Conservation (phyloP, 2,113 vertebrate species). For the Halichoeres trimaculatus region DNA sequence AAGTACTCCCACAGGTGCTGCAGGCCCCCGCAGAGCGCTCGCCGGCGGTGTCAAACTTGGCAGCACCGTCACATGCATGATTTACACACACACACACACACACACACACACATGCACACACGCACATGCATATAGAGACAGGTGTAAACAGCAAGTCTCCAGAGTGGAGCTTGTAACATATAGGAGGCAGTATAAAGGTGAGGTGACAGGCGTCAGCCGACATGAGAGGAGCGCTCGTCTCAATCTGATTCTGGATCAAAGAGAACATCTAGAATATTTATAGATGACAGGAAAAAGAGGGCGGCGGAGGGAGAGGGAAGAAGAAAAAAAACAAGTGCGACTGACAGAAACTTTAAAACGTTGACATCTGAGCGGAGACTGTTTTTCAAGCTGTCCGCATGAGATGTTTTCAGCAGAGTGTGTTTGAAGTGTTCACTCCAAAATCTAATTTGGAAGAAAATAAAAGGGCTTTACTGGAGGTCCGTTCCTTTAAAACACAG, state of each 20-base stretch:
- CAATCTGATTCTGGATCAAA: constrained; percentile 66
- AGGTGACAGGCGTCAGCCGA: constrained; percentile 63
- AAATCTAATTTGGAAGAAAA: constrained; percentile 21
- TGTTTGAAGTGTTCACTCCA: constrained; percentile 35
- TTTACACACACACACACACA: constrained; percentile 26
- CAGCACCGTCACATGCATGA: constrained; percentile 51
- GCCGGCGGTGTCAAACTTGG: constrained; percentile 42
- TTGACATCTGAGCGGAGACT: constrained; percentile 30
- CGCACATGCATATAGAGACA: constrained; percentile 22
- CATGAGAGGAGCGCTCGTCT: constrained; percentile 41
- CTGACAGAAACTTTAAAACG: constrained; percentile 42
- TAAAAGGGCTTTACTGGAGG: constrained; percentile 6
- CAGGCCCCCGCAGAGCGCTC: constrained; percentile 39
- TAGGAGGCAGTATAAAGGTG: constrained; percentile 47
- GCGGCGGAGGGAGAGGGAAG: not conserved
- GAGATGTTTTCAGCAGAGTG: constrained; percentile 9
- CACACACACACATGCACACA: constrained; percentile 1
- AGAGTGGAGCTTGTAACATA: constrained; percentile 32
- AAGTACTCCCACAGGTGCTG: constrained; percentile 57
- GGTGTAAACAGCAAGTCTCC: constrained; percentile 54
- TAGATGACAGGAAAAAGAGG: constrained; percentile 59
- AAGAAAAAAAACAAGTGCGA: constrained; percentile 2
- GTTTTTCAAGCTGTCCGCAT: constrained; percentile 9
- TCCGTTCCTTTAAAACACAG: not conserved
- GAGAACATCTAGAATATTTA: constrained; percentile 73